phyloP scores from a whole-genome alignment of 2,888 invertebrate genomes.

The Calliopum simillimum region DNA sequence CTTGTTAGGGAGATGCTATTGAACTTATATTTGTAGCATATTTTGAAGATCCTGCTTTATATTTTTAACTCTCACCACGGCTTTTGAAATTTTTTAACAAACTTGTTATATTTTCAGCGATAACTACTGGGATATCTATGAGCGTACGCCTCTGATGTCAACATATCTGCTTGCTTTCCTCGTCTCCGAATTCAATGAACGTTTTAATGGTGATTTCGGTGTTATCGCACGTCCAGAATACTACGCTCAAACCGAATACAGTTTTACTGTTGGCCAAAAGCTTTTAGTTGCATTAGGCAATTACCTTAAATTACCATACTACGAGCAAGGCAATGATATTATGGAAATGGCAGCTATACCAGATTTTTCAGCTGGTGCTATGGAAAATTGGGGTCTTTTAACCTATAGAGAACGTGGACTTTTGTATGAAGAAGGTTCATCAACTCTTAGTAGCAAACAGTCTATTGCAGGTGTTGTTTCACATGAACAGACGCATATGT shows the following conservation, averaged over 20 bases:
- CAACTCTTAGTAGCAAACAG: constrained; percentile 73
- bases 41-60: too few species aligned
- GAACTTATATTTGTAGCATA: too few species aligned
- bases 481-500: constrained; percentile 73
- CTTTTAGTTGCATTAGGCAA: constrained; percentile 69
- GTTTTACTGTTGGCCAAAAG: constrained; percentile 72
- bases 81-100: too few species aligned
- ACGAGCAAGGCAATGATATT: constrained; percentile 73
- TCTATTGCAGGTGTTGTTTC: constrained; percentile 72
- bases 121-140: constrained; percentile 58
- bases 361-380: constrained; percentile 86
- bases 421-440: constrained; percentile 73
- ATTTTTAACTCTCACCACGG: too few species aligned
- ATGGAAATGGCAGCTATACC: constrained; percentile 87
- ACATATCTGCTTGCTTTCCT: constrained; percentile 85
- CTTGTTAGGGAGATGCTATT: too few species aligned
- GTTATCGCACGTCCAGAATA: constrained; percentile 79
- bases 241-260: constrained; percentile 75
- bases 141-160: constrained; percentile 74
- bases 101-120: too few species aligned
- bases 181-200: constrained; percentile 71
- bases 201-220: constrained; percentile 57
- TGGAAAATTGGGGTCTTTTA: too few species aligned
- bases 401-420: constrained; percentile 82
- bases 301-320: constrained; percentile 73